Evolutionary conservation across 2,797 vertebrate genomes (phyloP), one percentile per base, ranked within the genome.

Genomic region (Crax fasciolata): DNA sequence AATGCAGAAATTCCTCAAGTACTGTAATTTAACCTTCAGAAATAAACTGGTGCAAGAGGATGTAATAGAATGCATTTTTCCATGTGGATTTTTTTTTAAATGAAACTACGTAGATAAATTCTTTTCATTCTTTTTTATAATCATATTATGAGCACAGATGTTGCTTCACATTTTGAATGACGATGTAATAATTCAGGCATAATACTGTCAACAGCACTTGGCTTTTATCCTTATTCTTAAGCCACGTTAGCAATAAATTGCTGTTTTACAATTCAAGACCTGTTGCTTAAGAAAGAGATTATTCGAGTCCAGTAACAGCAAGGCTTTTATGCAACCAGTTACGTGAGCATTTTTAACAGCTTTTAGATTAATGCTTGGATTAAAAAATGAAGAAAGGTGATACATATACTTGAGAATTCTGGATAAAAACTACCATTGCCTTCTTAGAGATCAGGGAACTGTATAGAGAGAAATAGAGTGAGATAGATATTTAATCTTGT

Each of bases 121-220:
- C 15, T 80, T 83, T 52, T 89, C 52, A 63, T 73, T 73, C 25
- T 74, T 90, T 67, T 86, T 57, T 43, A 75, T 83, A 76, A 86
- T 67, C 48, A 89, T 35, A 74, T 85, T 71, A 90, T 39, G 11
- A 88, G 23, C 51, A 76, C 27, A 87, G 13, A 82, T 88, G 55
- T 46, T 24, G 30, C 57, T 93, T 43, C 51, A 84, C 55, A 51
- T 27, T 83, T 90, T 84, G 94, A 83, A 61, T 52, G 48, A 63
- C 0, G 0, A 73, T 71, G 57, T 43, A 92, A 63, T 94, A 93
- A 93, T 66, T 90, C 51, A 76, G 16, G 27, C 28, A 54, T 20
- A 27, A 13, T 32, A 77, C 52, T 59, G 19, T 21, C 2, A 1
- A 63, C 62, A 57, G 58, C 44, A 67, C 67, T 71, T 90, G 43